phyloP scores from a whole-genome alignment of 1,140 invertebrate species.

The Adoxophyes honmai region DNA sequence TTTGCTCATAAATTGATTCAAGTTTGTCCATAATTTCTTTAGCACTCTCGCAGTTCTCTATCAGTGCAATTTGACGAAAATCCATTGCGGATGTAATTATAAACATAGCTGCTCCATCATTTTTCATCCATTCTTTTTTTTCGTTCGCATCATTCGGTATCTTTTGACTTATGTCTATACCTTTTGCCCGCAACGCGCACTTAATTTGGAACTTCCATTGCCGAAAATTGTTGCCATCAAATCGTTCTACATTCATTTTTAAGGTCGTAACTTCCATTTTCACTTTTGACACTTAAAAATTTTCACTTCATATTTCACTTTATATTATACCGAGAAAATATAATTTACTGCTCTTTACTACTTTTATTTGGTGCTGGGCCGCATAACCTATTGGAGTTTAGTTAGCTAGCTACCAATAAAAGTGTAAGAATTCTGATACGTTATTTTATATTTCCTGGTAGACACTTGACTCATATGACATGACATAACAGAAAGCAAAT shows the following conservation, averaged over 20 bases:
- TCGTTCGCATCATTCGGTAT: constrained; percentile 19
- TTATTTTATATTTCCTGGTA: too few species aligned
- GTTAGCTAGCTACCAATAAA: too few species aligned
- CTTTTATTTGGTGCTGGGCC: too few species aligned
- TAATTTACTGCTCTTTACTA: too few species aligned
- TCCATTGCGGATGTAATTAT: constrained; percentile 29
- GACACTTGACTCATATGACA: too few species aligned
- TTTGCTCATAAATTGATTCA: constrained; percentile 35
- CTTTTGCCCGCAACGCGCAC: constrained; percentile 33
- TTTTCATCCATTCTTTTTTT: constrained; percentile 18
- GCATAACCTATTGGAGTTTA: too few species aligned
- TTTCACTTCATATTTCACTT: too few species aligned
- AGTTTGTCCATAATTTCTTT: constrained; percentile 30
- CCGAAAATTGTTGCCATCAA: constrained; percentile 35
- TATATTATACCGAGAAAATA: too few species aligned
- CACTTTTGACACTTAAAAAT: too few species aligned
- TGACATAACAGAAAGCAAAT: too few species aligned
- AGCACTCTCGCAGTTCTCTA: constrained; percentile 23
- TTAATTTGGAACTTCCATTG: constrained; percentile 42
- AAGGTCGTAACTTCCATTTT: constrained; percentile 10
- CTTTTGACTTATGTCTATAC: too few species aligned
- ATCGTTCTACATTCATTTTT: constrained; percentile 34
- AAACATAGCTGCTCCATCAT: constrained; percentile 29
- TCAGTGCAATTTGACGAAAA: constrained; percentile 19
- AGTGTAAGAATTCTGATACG: too few species aligned